Percentiles rank a stretch among this genome's conserved stretches.
phyloP scores from a whole-genome alignment of 2,113 vertebrate genomes.

The Triplophysa siluroides region DNA sequence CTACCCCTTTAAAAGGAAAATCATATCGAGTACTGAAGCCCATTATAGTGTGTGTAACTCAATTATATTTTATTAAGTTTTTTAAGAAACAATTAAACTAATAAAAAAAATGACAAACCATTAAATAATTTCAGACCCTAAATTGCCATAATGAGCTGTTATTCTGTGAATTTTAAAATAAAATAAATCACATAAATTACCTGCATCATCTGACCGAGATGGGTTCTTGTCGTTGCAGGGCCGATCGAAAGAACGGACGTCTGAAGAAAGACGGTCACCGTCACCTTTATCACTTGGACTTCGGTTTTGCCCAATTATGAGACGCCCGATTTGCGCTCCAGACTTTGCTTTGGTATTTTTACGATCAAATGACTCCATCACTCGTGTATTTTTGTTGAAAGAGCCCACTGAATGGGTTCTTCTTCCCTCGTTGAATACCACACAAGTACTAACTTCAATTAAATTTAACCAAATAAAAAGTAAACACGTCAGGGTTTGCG shows the following conservation, averaged over 20 bases:
- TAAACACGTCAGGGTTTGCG: slow-evolving; percentile 38
- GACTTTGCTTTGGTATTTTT: not conserved
- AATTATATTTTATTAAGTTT: too few relatives aligned
- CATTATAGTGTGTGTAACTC: too few relatives aligned
- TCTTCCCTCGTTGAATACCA: not conserved
- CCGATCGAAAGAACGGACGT: not conserved
- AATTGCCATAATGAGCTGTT: too few relatives aligned
- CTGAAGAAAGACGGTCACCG: not conserved
- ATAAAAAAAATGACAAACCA: too few relatives aligned
- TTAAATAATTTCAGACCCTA: too few relatives aligned
- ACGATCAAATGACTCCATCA: not conserved
- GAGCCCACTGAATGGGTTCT: not conserved
- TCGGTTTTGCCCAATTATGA: slow-evolving; percentile 54
- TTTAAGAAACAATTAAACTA: too few relatives aligned
- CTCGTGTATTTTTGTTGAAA: not conserved
- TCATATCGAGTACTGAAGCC: too few relatives aligned
- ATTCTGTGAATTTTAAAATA: too few relatives aligned
- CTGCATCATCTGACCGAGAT: not conserved
- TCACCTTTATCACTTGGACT: not conserved
- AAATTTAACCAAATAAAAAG: slow-evolving; percentile 45
- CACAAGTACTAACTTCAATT: slow-evolving; percentile 49
- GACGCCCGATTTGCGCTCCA: slow-evolving; percentile 50
- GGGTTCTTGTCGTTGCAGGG: not conserved
- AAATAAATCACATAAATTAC: not conserved
- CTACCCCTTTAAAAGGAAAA: too few relatives aligned